Evolutionary conservation across 2,888 invertebrate genomes (phyloP).

Genomic region (Miltochrista miniata): DNA sequence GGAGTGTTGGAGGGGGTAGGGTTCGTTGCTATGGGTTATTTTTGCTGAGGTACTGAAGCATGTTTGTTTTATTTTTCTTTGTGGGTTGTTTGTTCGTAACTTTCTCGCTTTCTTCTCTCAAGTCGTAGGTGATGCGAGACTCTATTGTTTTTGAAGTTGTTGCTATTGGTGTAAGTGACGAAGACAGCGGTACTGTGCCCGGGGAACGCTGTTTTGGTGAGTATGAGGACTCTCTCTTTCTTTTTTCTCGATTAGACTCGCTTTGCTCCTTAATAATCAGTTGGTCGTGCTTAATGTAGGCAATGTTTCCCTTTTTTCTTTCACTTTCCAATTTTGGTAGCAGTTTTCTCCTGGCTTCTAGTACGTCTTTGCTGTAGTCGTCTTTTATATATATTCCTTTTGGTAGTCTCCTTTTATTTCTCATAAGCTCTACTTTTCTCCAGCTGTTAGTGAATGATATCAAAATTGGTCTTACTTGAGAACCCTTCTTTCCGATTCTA

Average conservation of each 20-base stretch:
- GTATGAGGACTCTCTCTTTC: slow-evolving; percentile 2
- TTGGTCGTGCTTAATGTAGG: slow-evolving; percentile 7
- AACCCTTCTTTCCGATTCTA: not conserved
- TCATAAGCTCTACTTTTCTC: not conserved
- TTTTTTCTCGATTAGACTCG: not conserved
- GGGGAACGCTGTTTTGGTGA: too few species aligned
- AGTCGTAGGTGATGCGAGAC: too few species aligned
- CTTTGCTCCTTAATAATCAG: slow-evolving; percentile 2
- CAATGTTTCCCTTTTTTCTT: slow-evolving; percentile 8
- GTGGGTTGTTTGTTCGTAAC: too few species aligned
- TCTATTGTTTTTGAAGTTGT: too few species aligned
- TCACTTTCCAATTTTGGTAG: not conserved
- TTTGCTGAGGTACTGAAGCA: too few species aligned
- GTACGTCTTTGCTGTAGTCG: slow-evolving; percentile 15
- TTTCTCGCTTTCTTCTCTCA: too few species aligned
- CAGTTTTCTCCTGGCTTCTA: slow-evolving; percentile 11
- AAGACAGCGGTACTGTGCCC: too few species aligned
- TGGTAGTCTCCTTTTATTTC: slow-evolving; percentile 13
- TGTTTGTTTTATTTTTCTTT: too few species aligned
- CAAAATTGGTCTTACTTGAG: not conserved
- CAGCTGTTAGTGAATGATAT: not conserved
- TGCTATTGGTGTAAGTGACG: too few species aligned
- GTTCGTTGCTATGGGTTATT: too few species aligned
- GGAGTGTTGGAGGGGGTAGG: too few species aligned
- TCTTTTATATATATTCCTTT: slow-evolving; percentile 9